Base-by-base conservation (phyloP, 2,888 invertebrate species). In the Graphium colonna region DNA sequence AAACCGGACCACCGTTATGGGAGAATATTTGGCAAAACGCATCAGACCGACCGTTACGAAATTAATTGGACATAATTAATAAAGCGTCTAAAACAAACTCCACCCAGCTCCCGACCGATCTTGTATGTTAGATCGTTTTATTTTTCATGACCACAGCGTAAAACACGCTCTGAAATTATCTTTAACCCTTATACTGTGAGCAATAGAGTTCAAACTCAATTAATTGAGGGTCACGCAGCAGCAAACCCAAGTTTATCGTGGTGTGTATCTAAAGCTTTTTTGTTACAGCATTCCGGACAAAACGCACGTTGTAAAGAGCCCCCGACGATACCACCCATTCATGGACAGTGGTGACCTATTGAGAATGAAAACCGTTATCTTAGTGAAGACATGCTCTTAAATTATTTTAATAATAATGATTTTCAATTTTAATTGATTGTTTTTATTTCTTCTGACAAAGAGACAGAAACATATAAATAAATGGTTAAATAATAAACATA, bases 51-150 rank as follows among this genome's bases (percentile, higher is more conserved):
- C 81, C 81, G 75, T 83, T 72, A 72, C 68, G 60, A 80, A 86
- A 86, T 88, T 87, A 86, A 87, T 88, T 82, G 75, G 86, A 87
- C 87, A 84, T 86, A 87, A 87, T 89, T 89, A 89, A 86, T 86
- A 88, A 83, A 83, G 77, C 80, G 73, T 79, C 82, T 78, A 81
- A 83, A 83, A 79, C 81, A 82, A 80, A 83, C 85, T 81, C 79
- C 81, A 73, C 77, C 77, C 79, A 76, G 77, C 81, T 82, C 75
- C 80, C 77, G 72, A 74, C 68, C 73, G 76, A 83, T 78, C 71
- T 77, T 76, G 75, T 74, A 69, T 69, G 76, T 82, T 77, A 72
- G 68, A 77, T 79, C 75, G 75, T 81, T 82, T 83, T 82, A 79
- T 85, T 83, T 83, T 65, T 75, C 68, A 61, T 67, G 66, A 68